These are phyloP conservation scores for Tridacna gigas DNA, from an alignment of 2,888 invertebrate species.

Conservation along the genomic window DNA sequence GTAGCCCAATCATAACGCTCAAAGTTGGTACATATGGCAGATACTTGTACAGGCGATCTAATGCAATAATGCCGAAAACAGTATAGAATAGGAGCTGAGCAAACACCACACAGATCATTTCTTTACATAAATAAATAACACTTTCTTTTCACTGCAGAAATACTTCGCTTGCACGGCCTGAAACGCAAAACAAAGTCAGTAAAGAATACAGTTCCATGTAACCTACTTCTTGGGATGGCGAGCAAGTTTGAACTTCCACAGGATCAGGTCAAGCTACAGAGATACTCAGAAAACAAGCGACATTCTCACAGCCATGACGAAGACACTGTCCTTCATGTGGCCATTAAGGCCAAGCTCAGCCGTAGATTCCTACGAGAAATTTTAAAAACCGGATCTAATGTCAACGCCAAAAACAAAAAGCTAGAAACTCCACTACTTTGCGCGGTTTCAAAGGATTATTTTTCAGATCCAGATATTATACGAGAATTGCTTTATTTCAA, in stretches of 20 bases:
- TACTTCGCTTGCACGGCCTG: conserved; percentile 38
- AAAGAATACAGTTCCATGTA: conserved; percentile 48
- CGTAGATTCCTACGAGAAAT: conserved; percentile 47
- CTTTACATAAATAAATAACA: neutral
- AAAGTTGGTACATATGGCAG: too few species aligned
- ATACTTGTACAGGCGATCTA: too few species aligned
- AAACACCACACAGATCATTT: too few species aligned
- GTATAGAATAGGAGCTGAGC: too few species aligned
- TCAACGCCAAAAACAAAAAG: conserved; percentile 60
- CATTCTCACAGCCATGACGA: conserved; percentile 38
- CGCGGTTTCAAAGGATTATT: conserved; percentile 43
- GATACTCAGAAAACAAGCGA: conserved; percentile 46
- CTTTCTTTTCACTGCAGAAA: conserved; percentile 37
- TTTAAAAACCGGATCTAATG: conserved; percentile 49
- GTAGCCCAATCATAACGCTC: too few species aligned
- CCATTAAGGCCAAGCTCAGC: conserved; percentile 53
- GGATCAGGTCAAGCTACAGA: conserved; percentile 52
- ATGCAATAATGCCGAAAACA: too few species aligned
- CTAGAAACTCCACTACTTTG: conserved; percentile 56
- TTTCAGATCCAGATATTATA: conserved; percentile 44
- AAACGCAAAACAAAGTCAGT: conserved; percentile 48
- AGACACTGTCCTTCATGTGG: conserved; percentile 58
- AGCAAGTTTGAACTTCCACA: conserved; percentile 44
- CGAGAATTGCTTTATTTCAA: conserved; percentile 59
- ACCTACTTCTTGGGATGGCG: conserved; percentile 55